Base-by-base conservation (phyloP, 2,888 invertebrate species). In the Sesamia inferens region DNA sequence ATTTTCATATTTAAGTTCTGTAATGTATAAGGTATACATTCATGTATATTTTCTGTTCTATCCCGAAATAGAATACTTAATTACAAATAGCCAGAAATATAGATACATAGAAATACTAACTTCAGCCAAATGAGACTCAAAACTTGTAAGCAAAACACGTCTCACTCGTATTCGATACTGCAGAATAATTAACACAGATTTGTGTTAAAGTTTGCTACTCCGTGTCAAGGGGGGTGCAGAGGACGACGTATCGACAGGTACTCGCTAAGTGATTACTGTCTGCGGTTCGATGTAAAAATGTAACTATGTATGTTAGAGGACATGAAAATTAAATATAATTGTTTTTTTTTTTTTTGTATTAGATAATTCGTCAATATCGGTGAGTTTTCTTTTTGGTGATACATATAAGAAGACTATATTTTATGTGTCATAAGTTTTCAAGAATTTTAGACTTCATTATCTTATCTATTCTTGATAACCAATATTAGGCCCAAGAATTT, bases 101-200 rank as follows among this genome's bases (percentile, higher is more conserved):
- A 13, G 0, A 7, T 16, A 22, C n/a, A 8, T 19, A 31, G 2
- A 48, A 0, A 63, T 39, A 13, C 57, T 51, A 66, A 66, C 42
- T 66, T 48, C 31, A 69, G 66, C 66, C 69, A 19, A 24, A 31
- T n/a, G 11, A 67, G 47, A 63, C 47, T 57, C 47, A n/a, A 51
- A 78, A 67, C 62, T 78, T 22, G 51, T 39, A 74, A 58, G 66
- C 80, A 57, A 69, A 59, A 22, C 77, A 83, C 77, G 80, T 74
- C 58, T 51, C 61, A 48, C 78, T 67, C 74, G 74, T 58, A 55
- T 62, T 73, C 68, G 69, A 76, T 81, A 75, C 81, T 68, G 57
- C 39, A 47, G 65, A 83, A 83, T 85, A 79, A 85, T 85, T 83
- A 78, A 82, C 74, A 78, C 16, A 47, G 65, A 63, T 71, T 66